phyloP scores from a whole-genome alignment of 2,113 vertebrate species.

The Lepus timidus region DNA sequence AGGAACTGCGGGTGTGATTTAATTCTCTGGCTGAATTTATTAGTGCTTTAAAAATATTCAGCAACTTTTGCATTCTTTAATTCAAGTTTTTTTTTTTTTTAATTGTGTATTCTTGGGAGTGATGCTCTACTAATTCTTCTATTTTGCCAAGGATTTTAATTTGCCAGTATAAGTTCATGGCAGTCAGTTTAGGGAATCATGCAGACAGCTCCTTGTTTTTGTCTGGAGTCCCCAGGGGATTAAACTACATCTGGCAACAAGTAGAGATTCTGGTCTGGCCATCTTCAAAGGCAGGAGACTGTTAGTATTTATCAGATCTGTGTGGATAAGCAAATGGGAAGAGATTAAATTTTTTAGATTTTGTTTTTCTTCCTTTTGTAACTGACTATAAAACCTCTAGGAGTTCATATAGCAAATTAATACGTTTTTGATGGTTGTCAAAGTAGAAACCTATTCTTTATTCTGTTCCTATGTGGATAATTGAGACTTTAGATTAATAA shows the following conservation, averaged over 20 bases:
- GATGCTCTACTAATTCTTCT: neutral
- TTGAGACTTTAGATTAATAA: conserved; percentile 40
- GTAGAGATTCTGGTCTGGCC: conserved; percentile 74
- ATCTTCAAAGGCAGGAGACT: conserved; percentile 80
- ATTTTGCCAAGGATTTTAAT: conserved; percentile 64
- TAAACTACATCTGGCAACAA: conserved; percentile 82
- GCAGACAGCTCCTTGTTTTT: conserved; percentile 80
- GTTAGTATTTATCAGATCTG: conserved; percentile 82
- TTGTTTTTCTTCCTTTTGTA: conserved; percentile 72
- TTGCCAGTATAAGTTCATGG: conserved; percentile 68
- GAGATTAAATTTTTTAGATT: conserved; percentile 65
- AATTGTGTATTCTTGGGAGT: conserved; percentile 55
- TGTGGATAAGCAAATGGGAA: conserved; percentile 77
- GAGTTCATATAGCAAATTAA: conserved; percentile 29
- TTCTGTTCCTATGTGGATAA: neutral
- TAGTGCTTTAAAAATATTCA: conserved; percentile 40
- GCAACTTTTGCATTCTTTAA: conserved; percentile 42
- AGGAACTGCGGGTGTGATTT: conserved; percentile 48
- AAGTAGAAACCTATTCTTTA: conserved; percentile 45
- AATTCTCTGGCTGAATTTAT: conserved; percentile 51
- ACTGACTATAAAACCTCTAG: conserved; percentile 48
- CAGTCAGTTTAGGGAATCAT: conserved; percentile 31
- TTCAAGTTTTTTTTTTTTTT: neutral
- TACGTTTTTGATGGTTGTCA: conserved; percentile 17
- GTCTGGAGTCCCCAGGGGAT: conserved; percentile 70